Conservation (phyloP, 2,888 invertebrate species). For the Pomacea canaliculata region DNA sequence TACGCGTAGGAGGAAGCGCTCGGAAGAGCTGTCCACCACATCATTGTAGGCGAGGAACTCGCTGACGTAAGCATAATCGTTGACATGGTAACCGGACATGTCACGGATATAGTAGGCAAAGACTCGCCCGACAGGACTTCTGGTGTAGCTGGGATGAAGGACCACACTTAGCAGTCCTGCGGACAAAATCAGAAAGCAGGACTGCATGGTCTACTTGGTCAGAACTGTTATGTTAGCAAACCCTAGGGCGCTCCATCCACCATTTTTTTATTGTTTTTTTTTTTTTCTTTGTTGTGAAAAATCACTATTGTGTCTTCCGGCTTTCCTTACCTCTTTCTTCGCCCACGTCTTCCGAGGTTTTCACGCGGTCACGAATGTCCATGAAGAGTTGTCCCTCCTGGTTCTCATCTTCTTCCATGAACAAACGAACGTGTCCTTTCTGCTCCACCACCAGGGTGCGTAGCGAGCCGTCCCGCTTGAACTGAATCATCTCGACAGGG, state of each 20-base stretch:
- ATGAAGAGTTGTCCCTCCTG: conserved; percentile 33
- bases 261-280: no score
- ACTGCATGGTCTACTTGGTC: not conserved
- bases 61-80: conserved; percentile 36
- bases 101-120: conserved; percentile 53
- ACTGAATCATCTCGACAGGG: conserved; percentile 29
- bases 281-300: no score
- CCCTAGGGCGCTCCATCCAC: no score
- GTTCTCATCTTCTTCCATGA: conserved; percentile 10
- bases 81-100: conserved; percentile 9
- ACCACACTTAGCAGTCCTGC: conserved; percentile 56
- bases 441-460: conserved; percentile 42
- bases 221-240: no score
- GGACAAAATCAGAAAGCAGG: not conserved
- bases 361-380: conserved; percentile 37
- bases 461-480: conserved; percentile 4
- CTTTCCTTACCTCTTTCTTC: conserved; percentile 25
- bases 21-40: conserved; percentile 38
- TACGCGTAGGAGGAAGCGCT: conserved; percentile 53
- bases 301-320: not conserved
- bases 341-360: conserved; percentile 15
- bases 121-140: conserved; percentile 40
- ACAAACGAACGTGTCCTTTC: conserved; percentile 35
- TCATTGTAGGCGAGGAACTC: conserved; percentile 30
- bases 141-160: conserved; percentile 54